A percentile compares a stretch with the other conserved stretches of the same genome.
These are phyloP conservation scores for Crotalus tigris DNA, from an alignment of 2,113 vertebrate species.

Conservation along the genomic window DNA sequence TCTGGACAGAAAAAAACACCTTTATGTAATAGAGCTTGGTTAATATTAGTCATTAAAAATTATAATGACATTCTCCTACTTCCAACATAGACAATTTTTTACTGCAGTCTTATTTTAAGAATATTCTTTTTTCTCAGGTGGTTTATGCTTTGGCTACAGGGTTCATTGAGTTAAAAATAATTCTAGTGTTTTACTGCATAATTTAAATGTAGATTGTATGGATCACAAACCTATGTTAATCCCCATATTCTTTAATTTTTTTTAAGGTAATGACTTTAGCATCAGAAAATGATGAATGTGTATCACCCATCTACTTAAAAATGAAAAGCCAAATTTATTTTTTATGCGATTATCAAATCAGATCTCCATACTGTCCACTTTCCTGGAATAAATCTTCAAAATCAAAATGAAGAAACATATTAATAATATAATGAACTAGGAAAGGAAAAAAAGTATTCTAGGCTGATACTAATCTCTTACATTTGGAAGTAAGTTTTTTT, in stretches of 20 bases:
- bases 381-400: background rate
- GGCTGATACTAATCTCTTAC: background rate
- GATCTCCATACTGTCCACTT: background rate
- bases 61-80: background rate
- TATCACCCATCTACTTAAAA: background rate
- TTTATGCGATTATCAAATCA: background rate
- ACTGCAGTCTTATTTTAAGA: background rate
- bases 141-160: slow-evolving; percentile 15
- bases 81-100: background rate
- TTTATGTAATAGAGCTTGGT: background rate
- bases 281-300: background rate
- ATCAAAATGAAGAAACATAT: background rate
- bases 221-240: background rate
- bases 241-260: background rate
- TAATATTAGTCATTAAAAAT: slow-evolving; percentile 14
- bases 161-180: background rate
- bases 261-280: background rate
- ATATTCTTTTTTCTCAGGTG: background rate
- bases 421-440: background rate
- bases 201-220: background rate
- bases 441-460: background rate
- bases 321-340: background rate
- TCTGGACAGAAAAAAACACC: background rate
- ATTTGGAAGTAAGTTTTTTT: background rate
- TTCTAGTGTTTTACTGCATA: background rate